phyloP scores from a whole-genome alignment of 2,113 vertebrate species.

The Onychostruthus taczanowskii region DNA sequence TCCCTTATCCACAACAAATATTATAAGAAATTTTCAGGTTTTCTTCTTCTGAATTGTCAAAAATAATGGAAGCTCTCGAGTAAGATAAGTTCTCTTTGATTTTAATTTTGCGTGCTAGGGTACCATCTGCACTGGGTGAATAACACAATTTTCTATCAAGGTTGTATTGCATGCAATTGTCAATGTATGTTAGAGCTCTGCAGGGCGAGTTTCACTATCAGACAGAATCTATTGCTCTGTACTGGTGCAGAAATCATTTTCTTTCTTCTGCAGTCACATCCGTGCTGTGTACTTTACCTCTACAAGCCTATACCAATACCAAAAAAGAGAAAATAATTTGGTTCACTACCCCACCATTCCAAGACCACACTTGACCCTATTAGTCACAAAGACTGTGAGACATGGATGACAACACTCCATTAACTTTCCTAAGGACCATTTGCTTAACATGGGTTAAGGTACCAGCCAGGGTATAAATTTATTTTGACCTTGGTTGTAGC shows the following conservation, averaged over 20 bases:
- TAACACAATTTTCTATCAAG: background rate
- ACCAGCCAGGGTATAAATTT: background rate
- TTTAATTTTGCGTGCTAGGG: background rate
- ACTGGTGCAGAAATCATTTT: background rate
- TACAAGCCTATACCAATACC: background rate
- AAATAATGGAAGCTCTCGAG: background rate
- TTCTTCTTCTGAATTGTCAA: background rate
- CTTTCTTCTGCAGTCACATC: background rate
- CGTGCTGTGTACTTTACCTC: background rate
- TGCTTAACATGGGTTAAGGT: background rate
- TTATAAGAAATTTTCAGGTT: background rate
- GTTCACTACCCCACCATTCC: background rate
- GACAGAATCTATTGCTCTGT: background rate
- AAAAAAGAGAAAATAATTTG: background rate
- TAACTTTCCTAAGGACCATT: background rate
- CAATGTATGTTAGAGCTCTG: background rate
- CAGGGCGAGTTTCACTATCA: background rate
- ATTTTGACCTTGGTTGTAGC: background rate
- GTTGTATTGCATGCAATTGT: background rate
- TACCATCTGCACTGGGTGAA: background rate
- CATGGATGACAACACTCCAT: background rate
- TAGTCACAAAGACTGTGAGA: background rate
- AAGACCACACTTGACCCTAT: background rate
- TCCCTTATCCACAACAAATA: background rate
- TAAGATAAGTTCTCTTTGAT: background rate